Evolutionary conservation across 2,113 vertebrate genomes (phyloP).

Genomic region (Otocyon megalotis): DNA sequence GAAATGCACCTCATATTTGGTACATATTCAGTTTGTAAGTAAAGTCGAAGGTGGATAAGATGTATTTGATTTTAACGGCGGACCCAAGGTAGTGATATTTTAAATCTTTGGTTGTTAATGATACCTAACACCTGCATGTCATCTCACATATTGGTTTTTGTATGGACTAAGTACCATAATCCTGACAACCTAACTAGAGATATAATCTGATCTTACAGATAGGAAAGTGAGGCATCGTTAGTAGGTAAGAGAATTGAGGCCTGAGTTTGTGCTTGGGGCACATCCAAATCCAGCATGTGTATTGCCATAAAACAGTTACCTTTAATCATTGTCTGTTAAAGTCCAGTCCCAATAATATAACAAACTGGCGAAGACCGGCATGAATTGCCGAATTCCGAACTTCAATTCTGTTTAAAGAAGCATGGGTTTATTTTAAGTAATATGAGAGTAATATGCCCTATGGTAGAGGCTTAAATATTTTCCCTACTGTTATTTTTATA

Average conservation of each 20-base stretch:
- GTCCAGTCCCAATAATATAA: not conserved
- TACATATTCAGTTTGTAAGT: not conserved
- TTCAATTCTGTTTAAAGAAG: conserved; percentile 28
- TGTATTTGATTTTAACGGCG: not conserved
- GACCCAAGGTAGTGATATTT: not conserved
- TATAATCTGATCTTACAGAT: not conserved
- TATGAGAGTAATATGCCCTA: not conserved
- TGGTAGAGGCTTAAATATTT: conserved; percentile 28
- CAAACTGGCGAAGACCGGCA: not conserved
- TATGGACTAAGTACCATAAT: not conserved
- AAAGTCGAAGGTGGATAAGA: not conserved
- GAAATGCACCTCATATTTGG: not conserved
- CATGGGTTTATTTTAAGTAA: conserved; percentile 24
- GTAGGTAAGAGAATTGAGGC: not conserved
- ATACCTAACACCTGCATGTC: not conserved
- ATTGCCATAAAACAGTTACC: not conserved
- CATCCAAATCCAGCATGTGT: not conserved
- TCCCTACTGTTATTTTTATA: conserved; percentile 20
- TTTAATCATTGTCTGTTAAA: not conserved
- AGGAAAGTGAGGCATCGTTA: not conserved
- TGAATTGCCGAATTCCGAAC: not conserved
- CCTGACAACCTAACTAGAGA: not conserved
- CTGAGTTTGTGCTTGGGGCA: not conserved
- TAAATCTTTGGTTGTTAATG: not conserved
- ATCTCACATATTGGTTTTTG: not conserved